Evolutionary conservation across 2,888 invertebrate genomes (phyloP).

Genomic region (Leptogaster cylindrica): DNA sequence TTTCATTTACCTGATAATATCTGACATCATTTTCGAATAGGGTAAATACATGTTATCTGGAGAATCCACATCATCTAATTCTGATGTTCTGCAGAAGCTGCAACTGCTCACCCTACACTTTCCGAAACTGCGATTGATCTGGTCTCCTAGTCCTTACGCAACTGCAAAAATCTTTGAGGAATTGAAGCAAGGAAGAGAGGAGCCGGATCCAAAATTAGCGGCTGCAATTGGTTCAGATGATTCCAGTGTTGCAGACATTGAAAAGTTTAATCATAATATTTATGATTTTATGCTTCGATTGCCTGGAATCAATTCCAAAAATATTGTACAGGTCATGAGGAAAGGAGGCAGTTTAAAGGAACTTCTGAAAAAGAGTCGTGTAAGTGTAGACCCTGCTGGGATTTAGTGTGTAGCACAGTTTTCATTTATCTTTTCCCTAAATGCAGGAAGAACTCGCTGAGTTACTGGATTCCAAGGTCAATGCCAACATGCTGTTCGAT

Average conservation of each 20-base stretch:
- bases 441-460: conserved; percentile 71
- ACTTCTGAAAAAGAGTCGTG: conserved; percentile 67
- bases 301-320: conserved; percentile 88
- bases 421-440: not conserved
- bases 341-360: conserved; percentile 73
- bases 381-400: too few relatives aligned
- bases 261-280: conserved; percentile 74
- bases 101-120: conserved; percentile 94
- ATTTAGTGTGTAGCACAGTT: not conserved
- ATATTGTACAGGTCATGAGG: conserved; percentile 78
- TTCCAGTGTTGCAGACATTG: conserved; percentile 62
- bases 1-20: too few relatives aligned
- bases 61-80: conserved; percentile 69
- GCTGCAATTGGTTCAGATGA: conserved; percentile 75
- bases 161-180: conserved; percentile 96
- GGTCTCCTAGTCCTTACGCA: conserved; percentile 96
- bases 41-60: conserved; percentile 81
- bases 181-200: conserved; percentile 84
- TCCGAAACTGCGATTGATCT: conserved; percentile 88
- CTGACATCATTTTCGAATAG: too few relatives aligned
- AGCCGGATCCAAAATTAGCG: conserved; percentile 79
- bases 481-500: conserved; percentile 73
- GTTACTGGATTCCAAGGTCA: conserved; percentile 74
- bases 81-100: conserved; percentile 84
- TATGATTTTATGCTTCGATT: conserved; percentile 85